Conservation (phyloP, 2,797 vertebrate species). For the Urocyon cinereoargenteus region DNA sequence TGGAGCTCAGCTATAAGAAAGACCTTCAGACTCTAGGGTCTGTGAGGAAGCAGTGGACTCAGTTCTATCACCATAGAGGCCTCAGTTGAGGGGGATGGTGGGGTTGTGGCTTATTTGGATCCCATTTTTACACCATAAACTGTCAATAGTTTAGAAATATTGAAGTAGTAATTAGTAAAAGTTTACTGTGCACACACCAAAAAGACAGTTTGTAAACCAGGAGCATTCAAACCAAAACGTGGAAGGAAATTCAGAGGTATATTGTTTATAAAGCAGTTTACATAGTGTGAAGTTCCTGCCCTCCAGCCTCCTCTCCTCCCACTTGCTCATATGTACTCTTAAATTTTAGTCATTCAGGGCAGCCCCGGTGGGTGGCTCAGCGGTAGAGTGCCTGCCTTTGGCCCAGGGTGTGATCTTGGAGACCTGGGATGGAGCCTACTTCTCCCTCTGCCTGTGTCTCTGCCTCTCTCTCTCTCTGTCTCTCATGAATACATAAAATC, state of each 20-base stretch:
- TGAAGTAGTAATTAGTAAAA: neutral
- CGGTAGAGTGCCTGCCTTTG: too few relatives aligned
- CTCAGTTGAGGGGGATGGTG: neutral
- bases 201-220: neutral
- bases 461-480: too few relatives aligned
- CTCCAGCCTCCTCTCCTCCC: neutral
- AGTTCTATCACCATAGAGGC: neutral
- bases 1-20: neutral
- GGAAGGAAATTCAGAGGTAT: neutral
- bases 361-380: too few relatives aligned
- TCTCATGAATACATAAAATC: too few relatives aligned
- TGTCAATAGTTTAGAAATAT: neutral
- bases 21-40: neutral
- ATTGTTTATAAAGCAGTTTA: neutral
- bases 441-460: too few relatives aligned
- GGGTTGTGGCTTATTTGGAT: neutral
- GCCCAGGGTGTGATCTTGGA: too few relatives aligned
- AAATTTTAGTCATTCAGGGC: neutral
- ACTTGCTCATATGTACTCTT: neutral
- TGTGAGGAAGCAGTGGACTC: neutral
- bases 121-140: neutral
- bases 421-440: too few relatives aligned
- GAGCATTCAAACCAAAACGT: neutral
- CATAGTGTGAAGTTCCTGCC: neutral
- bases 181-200: neutral